These are phyloP conservation scores for Trachelus stipa DNA, from an alignment of 2,888 invertebrate genomes.

Conservation along the genomic window DNA sequence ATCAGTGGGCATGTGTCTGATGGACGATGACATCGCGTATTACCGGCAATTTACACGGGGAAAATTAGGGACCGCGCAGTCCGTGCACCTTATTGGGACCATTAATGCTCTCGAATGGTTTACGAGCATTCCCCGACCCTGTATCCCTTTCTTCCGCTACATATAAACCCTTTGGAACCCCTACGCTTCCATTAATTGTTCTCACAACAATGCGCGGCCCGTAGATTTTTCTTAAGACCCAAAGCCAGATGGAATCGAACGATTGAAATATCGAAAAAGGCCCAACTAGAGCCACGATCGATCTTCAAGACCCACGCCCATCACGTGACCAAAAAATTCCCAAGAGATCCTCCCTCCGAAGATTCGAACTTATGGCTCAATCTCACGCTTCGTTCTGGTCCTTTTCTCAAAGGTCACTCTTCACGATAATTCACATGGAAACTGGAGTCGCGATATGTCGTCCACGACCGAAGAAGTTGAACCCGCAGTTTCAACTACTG, in stretches of 20 bases:
- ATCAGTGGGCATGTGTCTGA: conserved; percentile 50
- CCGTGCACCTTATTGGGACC: not conserved
- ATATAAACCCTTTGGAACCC: not conserved
- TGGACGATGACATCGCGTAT: conserved; percentile 60
- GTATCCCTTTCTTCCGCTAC: conserved; percentile 2
- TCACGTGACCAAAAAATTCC: not conserved
- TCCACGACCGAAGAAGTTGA: not conserved
- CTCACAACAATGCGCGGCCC: not conserved
- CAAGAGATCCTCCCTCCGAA: not conserved
- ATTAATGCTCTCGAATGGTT: conserved; percentile 24
- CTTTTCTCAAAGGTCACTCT: not conserved
- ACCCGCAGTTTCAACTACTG: not conserved
- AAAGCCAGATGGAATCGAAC: not conserved
- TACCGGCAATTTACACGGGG: conserved; percentile 56
- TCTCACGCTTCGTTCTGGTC: not conserved
- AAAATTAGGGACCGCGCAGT: conserved; percentile 48
- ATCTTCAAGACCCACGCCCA: not conserved
- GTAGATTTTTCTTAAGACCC: not conserved
- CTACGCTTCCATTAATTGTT: not conserved
- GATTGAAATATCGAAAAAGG: not conserved
- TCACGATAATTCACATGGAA: not conserved
- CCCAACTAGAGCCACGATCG: not conserved
- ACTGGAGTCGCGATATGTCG: not conserved
- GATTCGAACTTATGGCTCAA: conserved; percentile 2
- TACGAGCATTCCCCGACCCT: conserved; percentile 3